These are phyloP conservation scores for Conomelus anceps DNA, from an alignment of 2,888 invertebrate genomes.

Conservation along the genomic window DNA sequence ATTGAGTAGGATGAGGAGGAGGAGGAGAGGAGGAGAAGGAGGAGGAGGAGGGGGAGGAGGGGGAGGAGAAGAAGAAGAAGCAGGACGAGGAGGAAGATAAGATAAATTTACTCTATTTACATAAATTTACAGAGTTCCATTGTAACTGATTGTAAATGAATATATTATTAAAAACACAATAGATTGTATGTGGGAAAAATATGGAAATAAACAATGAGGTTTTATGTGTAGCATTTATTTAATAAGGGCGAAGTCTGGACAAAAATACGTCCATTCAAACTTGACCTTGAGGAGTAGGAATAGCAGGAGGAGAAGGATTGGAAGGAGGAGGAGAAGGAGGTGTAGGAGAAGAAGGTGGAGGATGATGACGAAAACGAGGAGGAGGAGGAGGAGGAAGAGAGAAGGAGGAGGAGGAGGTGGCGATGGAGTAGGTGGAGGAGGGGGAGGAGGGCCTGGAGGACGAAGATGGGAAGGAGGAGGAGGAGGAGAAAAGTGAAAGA, in stretches of 20 bases:
- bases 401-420: neutral
- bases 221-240: too few relatives aligned
- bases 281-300: neutral
- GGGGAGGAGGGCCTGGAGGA: neutral
- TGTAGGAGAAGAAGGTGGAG: neutral
- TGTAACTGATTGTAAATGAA: too few relatives aligned
- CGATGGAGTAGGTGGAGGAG: neutral
- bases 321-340: neutral
- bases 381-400: neutral
- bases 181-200: too few relatives aligned
- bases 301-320: neutral
- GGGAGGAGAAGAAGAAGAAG: neutral
- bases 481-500: neutral
- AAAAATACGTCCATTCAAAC: too few relatives aligned
- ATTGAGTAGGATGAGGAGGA: neutral
- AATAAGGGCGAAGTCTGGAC: too few relatives aligned
- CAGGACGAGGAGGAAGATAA: neutral
- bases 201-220: too few relatives aligned
- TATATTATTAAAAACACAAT: too few relatives aligned
- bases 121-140: too few relatives aligned
- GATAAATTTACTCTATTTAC: too few relatives aligned
- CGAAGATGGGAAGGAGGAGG: neutral
- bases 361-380: neutral
- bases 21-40: neutral
- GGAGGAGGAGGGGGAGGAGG: neutral